Base-by-base conservation (phyloP, 2,113 vertebrate genomes). In the Chloropsis cyanopogon region DNA sequence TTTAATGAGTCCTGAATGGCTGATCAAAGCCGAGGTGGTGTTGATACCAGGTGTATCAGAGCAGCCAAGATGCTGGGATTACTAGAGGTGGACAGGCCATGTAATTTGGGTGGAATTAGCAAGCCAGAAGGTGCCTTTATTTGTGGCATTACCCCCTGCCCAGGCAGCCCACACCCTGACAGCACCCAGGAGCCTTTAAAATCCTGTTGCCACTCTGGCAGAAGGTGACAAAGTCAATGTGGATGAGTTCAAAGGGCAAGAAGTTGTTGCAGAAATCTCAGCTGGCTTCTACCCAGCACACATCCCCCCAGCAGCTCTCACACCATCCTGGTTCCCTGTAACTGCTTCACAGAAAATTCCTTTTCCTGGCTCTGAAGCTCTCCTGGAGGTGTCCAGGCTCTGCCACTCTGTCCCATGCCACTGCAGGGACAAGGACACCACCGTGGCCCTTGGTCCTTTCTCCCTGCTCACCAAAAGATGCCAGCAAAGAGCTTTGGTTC, bases 401-500 rank as follows among this genome's bases (percentile, higher is more conserved):
- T 80, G 71, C 26, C 65, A 25, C 33, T 42, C 37, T 80, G 28
- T n/a, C 35, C 59, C 25, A 31, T 44, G 63, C 33, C 66, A 7
- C 71, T 35, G 56, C 72, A 53, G 47, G 59, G n/a, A 26, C 42
- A 10, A 0, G 33, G 44, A 25, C 29, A 19, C 7, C 4, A 6
- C 29, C 0, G 2, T 50, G 52, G 35, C 46, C 60, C 73, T 50
- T 21, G 5, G 14, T 93, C 76, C 64, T 37, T 96, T 96, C 90
- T 94, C 56, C 72, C 61, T 39, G 52, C 88, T 96, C 94, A 75
- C 96, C 95, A 93, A 96, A 91, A 97, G 95, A 37, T 92, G 96
- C 88, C 96, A 97, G 95, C 94, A 97, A 95, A 97, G 96, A 96
- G 94, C 94, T 96, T 96, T 28, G 28, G 60, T 86, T 96, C 83